phyloP scores from a whole-genome alignment of 2,113 vertebrate species.

The Galeopterus variegatus region DNA sequence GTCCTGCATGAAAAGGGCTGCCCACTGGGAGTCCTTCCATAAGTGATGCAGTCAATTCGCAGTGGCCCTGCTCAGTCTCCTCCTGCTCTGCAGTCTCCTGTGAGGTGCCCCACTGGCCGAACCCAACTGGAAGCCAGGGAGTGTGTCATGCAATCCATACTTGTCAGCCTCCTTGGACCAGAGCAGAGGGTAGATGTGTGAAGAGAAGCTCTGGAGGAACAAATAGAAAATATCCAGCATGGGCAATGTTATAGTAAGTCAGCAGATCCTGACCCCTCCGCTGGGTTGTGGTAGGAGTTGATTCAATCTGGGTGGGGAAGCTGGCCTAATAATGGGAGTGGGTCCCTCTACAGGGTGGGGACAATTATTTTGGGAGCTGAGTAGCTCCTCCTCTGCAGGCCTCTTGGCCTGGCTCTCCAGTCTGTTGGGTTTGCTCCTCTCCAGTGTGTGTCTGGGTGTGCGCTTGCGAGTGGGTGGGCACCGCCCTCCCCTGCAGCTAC shows the following conservation, averaged over 20 bases:
- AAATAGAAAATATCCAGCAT: background rate
- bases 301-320: background rate
- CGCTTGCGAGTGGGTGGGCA: fast-evolving
- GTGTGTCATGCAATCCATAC: background rate
- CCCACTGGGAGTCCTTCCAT: background rate
- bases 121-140: background rate
- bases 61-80: background rate
- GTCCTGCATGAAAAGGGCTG: background rate
- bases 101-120: fast-evolving
- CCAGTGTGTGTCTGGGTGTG: background rate
- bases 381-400: background rate
- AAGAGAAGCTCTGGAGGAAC: background rate
- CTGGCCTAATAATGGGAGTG: background rate
- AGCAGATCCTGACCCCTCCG: background rate
- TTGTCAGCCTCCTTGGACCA: background rate
- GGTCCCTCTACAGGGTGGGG: background rate
- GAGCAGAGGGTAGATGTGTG: background rate
- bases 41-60: fast-evolving
- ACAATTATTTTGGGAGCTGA: background rate
- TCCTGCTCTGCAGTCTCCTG: background rate
- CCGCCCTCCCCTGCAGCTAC: background rate
- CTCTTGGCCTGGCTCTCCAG: background rate
- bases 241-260: fast-evolving
- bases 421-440: background rate
- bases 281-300: background rate